Evolutionary conservation across 2,113 vertebrate species (phyloP), one percentile per base, ranked within the genome.

Genomic region (Saguinus midas): DNA sequence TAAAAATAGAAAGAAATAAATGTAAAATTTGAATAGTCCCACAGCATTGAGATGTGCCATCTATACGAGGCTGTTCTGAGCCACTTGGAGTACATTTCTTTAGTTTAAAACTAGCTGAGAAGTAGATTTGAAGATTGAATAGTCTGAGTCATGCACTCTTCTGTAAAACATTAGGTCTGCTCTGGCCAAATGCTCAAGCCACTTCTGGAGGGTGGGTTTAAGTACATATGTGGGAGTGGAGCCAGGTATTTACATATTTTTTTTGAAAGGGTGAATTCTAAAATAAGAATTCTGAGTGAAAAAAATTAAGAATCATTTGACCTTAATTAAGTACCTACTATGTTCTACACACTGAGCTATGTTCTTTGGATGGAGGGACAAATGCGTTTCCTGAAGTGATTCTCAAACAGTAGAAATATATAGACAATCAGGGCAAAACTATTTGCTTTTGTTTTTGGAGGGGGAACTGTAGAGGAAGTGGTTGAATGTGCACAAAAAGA

Each of bases 1-100:
- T 86, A 91, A 93, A 97, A 96, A 72, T 91, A 86, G 72, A 91
- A 93, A 58, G 55, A 96, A 87, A 92, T 1, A 80, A 96, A 66
- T 87, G 35, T 80, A 96, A 96, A 91, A 94, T 92, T 48, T 94
- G 20, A 95, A 88, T 87, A 55, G 48, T 93, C 68, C 66, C 89
- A 89, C 16, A 89, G 82, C 89, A 89, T 17, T 83, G 45, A 93
- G 52, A 83, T 80, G 7, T 68, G 5, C 79, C n/a, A 88, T 92
- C 78, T 79, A 57, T 83, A 72, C 45, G 25, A 83, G 13, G 11
- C 82, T 86, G 32, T 84, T 94, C 72, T 57, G 57, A 94, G 18
- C 37, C 21, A 84, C 58, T 58, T 76, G 78, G 29, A 37, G 17
- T 76, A 91, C 29, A 68, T 66, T n/a, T 83, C 64, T 89, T 95